These are phyloP conservation scores for Bombyx mori DNA, from an alignment of 1,140 invertebrate species.

Conservation along the genomic window DNA sequence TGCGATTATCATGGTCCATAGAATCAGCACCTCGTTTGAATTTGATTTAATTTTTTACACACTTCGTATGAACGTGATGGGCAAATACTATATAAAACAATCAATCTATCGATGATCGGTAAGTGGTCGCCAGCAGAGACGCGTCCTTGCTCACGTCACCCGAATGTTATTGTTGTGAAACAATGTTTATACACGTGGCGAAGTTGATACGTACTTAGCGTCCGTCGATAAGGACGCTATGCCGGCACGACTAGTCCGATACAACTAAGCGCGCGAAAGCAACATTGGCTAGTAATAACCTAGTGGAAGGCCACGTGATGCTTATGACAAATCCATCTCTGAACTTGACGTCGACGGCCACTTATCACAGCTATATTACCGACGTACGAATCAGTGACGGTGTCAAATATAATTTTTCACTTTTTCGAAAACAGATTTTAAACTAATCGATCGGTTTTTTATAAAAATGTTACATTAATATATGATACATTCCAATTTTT, in stretches of 20 bases:
- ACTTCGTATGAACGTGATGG: slow-evolving; percentile 6
- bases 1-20: too few species aligned
- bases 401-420: too few species aligned
- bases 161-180: slow-evolving; percentile 60
- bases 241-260: slow-evolving; percentile 44
- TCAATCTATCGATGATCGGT: slow-evolving; percentile 19
- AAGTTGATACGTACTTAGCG: slow-evolving; percentile 43
- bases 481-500: too few species aligned
- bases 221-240: slow-evolving; percentile 45
- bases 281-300: slow-evolving; percentile 45
- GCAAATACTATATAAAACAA: slow-evolving; percentile 13
- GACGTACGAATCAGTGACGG: background rate
- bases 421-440: too few species aligned
- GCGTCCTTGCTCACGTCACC: slow-evolving; percentile 51
- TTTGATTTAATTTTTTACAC: slow-evolving; percentile 17
- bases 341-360: slow-evolving; percentile 32
- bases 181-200: slow-evolving; percentile 66
- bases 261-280: slow-evolving; percentile 55
- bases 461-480: too few species aligned
- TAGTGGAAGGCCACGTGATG: slow-evolving; percentile 60
- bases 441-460: too few species aligned
- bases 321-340: slow-evolving; percentile 54
- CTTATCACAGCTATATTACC: slow-evolving; percentile 30
- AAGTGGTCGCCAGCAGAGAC: slow-evolving; percentile 12
- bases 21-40: too few species aligned